Conservation (phyloP, 2,888 invertebrate species). For the Caenorhabditis drosophilae region DNA sequence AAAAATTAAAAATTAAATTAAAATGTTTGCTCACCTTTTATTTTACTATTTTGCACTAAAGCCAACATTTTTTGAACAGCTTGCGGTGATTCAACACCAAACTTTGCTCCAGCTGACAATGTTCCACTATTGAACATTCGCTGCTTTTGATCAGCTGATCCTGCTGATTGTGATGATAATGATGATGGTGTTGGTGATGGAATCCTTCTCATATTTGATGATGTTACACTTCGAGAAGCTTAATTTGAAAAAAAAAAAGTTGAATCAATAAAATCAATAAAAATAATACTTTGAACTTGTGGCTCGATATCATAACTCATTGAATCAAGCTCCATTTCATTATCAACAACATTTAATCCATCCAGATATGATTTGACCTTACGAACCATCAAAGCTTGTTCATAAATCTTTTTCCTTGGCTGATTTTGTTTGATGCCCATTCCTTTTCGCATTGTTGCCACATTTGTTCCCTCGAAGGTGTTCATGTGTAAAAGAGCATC, state of each 20-base stretch:
- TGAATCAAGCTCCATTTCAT: slow-evolving; percentile 86
- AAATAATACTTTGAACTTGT: slow-evolving; percentile 33
- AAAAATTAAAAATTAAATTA: not conserved
- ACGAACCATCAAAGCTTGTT: slow-evolving; percentile 89
- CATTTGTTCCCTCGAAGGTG: slow-evolving; percentile 58
- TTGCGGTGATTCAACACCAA: slow-evolving; percentile 90
- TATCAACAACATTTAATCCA: slow-evolving; percentile 86
- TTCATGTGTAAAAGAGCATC: slow-evolving; percentile 66
- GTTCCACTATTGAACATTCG: slow-evolving; percentile 21
- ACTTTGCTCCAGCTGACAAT: slow-evolving; percentile 60
- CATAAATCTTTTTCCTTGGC: slow-evolving; percentile 64
- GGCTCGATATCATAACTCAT: slow-evolving; percentile 87
- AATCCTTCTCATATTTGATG: slow-evolving; percentile 47
- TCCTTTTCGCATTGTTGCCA: slow-evolving; percentile 62
- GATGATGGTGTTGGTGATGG: slow-evolving; percentile 84
- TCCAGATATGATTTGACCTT: slow-evolving; percentile 93
- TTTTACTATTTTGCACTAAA: slow-evolving; percentile 71
- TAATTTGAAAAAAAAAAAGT: not conserved
- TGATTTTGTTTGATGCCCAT: slow-evolving; percentile 41
- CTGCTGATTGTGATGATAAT: slow-evolving; percentile 84
- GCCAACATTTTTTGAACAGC: slow-evolving; percentile 93
- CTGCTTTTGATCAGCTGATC: slow-evolving; percentile 41
- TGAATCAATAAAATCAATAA: not conserved
- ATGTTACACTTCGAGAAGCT: slow-evolving; percentile 21
- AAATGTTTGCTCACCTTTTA: slow-evolving; percentile 32